Conservation (phyloP, 2,113 vertebrate genomes). For the Vidua macroura region DNA sequence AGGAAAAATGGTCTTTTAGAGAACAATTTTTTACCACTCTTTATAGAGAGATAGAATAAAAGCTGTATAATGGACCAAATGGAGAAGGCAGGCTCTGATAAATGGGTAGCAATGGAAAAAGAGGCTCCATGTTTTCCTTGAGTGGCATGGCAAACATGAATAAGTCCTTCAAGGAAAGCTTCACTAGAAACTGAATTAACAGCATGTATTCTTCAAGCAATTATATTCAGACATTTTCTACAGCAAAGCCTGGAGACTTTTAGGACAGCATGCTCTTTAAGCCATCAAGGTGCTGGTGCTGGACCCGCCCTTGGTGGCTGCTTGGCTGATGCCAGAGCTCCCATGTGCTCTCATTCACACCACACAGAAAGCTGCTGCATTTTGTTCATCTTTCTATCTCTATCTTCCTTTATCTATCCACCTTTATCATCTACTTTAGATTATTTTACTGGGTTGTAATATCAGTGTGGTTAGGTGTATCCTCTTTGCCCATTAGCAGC, state of each 20-base stretch:
- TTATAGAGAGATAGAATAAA: not conserved
- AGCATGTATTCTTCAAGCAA: not conserved
- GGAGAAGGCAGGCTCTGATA: not conserved
- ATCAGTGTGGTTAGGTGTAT: not conserved
- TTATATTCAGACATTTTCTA: not conserved
- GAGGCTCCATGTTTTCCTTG: not conserved
- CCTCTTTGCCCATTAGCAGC: not conserved
- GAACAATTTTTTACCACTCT: not conserved
- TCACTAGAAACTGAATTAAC: not conserved
- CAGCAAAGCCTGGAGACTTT: not conserved
- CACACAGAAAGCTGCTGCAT: rapidly evolving
- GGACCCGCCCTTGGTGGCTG: not conserved
- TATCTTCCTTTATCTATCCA: not conserved
- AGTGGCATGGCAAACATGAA: not conserved
- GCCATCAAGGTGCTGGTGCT: rapidly evolving
- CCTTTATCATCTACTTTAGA: not conserved
- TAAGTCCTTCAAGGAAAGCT: not conserved
- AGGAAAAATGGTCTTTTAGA: not conserved
- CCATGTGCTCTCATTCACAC: not conserved
- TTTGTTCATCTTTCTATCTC: not conserved
- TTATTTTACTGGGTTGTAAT: not conserved
- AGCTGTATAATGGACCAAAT: not conserved
- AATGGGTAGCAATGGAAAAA: not conserved
- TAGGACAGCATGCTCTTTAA: not conserved
- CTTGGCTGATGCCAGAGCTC: not conserved